Evolutionary conservation across 1,140 invertebrate species (phyloP).

Genomic region (Lepeophtheirus salmonis): DNA sequence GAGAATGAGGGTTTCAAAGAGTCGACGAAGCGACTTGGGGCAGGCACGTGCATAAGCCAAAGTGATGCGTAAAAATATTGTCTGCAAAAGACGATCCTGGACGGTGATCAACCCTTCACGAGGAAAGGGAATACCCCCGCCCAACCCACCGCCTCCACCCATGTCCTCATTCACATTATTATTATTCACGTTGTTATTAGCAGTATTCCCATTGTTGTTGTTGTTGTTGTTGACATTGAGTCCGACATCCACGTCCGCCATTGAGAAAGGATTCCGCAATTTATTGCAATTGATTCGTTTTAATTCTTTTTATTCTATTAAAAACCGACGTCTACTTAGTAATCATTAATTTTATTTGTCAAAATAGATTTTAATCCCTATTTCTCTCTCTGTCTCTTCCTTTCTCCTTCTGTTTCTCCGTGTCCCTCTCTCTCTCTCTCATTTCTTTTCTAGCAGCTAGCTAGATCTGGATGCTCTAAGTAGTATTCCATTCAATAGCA

Average conservation of each 20-base stretch:
- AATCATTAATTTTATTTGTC: conserved; percentile 2
- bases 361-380: not conserved
- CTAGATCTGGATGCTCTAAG: too few species aligned
- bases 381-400: conserved; percentile 10
- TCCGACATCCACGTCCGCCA: not conserved
- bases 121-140: not conserved
- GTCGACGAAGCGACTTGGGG: conserved; percentile 58
- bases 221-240: not conserved
- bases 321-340: too few species aligned
- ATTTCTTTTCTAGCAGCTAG: not conserved
- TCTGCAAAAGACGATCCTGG: conserved; percentile 81
- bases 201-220: not conserved
- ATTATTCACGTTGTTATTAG: not conserved
- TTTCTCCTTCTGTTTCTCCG: not conserved
- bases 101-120: conserved; percentile 30
- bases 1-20: conserved; percentile 76
- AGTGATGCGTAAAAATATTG: conserved; percentile 75
- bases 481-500: too few species aligned
- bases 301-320: too few species aligned
- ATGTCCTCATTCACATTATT: not conserved
- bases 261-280: not conserved
- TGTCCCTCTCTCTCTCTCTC: conserved; percentile 7
- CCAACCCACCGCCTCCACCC: too few species aligned
- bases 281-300: too few species aligned
- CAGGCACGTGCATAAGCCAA: conserved; percentile 71